A percentile compares a stretch with the other conserved stretches of the same genome.
Conservation (phyloP, 2,888 invertebrate genomes). For the Hirtodrosophila alboralis region DNA sequence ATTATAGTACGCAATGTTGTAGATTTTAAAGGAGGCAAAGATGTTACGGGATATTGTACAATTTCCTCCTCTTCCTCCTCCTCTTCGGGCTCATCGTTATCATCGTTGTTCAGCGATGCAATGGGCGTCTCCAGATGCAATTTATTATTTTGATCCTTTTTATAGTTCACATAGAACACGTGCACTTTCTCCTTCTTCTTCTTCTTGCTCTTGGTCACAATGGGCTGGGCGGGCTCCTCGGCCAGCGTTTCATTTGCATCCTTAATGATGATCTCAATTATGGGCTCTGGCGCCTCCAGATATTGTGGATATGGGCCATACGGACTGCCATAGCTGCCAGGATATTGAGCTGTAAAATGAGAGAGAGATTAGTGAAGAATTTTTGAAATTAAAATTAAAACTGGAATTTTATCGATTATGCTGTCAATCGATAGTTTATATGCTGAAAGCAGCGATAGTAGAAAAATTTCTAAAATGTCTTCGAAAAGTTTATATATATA, state of each 20-base stretch:
- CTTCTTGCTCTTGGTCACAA: constrained; percentile 85
- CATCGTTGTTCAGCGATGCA: constrained; percentile 89
- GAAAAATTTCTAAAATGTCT: no score
- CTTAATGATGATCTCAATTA: constrained; percentile 95
- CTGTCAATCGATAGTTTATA: no score
- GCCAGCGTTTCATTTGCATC: constrained; percentile 93
- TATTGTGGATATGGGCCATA: constrained; percentile 85
- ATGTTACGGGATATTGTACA: constrained; percentile 84
- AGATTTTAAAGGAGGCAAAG: constrained; percentile 86
- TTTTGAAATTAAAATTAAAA: neutral
- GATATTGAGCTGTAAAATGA: constrained; percentile 71
- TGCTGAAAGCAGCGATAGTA: no score
- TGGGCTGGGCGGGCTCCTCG: constrained; percentile 85
- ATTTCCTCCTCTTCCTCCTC: constrained; percentile 85
- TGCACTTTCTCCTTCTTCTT: constrained; percentile 93
- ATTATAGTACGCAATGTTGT: constrained; percentile 94
- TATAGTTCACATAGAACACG: constrained; percentile 95
- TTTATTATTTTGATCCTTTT: constrained; percentile 91
- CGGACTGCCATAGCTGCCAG: constrained; percentile 51
- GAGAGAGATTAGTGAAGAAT: neutral
- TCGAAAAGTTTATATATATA: no score
- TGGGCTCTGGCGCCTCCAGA: constrained; percentile 93
- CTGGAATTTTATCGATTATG: neutral
- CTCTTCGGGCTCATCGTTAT: constrained; percentile 85
- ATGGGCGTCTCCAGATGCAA: constrained; percentile 92